Evolutionary conservation across 2,797 vertebrate species (phyloP).

Genomic region (Pteronotus mesoamericanus): DNA sequence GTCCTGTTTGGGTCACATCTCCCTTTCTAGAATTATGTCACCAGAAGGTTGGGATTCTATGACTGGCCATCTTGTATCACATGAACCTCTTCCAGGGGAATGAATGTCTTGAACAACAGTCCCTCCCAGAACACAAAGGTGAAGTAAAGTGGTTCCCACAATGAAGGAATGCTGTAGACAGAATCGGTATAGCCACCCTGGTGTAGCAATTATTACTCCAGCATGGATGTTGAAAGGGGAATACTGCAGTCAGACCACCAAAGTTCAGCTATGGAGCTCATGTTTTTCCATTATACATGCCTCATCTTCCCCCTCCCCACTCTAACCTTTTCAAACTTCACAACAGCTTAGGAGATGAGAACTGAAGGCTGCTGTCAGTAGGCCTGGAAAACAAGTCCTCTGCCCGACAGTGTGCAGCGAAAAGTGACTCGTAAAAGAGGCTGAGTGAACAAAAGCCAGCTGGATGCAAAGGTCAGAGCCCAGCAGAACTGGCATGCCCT

Average conservation of each 20-base stretch:
- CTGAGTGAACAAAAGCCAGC: neutral
- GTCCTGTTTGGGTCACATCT: neutral
- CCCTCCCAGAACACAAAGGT: neutral
- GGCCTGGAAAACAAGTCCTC: neutral
- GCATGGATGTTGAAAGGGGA: neutral
- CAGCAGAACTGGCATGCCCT: fast-evolving
- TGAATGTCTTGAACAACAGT: neutral
- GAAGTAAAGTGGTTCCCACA: neutral
- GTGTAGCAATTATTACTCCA: too few species aligned
- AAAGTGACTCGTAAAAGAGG: neutral
- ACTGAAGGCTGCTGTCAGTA: neutral
- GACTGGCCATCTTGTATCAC: neutral
- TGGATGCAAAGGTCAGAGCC: neutral
- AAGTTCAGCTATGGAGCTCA: too few species aligned
- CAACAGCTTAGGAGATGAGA: neutral
- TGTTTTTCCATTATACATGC: neutral
- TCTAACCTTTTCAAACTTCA: slow-evolving; percentile 13
- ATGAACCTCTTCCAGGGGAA: neutral
- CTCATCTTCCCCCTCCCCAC: neutral
- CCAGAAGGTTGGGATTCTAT: neutral
- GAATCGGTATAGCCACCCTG: neutral
- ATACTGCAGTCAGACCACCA: neutral
- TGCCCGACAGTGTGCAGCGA: fast-evolving
- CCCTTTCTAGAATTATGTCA: neutral
- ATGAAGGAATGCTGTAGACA: neutral